Base-by-base conservation (phyloP, 2,888 invertebrate species). In the Bellardia bayeri region DNA sequence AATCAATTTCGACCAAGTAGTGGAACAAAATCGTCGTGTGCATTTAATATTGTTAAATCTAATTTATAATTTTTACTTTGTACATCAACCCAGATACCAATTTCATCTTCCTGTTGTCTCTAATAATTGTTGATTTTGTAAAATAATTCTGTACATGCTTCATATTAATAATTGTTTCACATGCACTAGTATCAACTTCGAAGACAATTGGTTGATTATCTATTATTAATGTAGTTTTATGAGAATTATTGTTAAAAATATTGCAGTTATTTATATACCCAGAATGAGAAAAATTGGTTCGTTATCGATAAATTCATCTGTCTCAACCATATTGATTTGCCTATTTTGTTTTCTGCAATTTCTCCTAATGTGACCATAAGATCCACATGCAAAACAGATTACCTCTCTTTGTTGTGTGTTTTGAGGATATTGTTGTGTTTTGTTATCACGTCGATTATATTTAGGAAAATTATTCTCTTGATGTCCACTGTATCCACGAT, bases 41-140 rank as follows among this genome's bases (percentile, higher is more conserved):
- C 64, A 37, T 82, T 42, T 66, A 74, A 42, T 45, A 82, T 42
- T 42, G 81, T 72, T 64, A 82, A 64, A 30, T 72, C 81, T 56
- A 82, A 42, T 1, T 82, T 82, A 56, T 66, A 64, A 33, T 30
- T 42, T 45, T 42, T 51, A 9, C 74, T 66, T 11, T 56, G 8
- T 40, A 80, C 45, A 23, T 49, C 11, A 0, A 80, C 69, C 80
- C 80, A 13, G 71, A 49, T 30, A 80, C 71, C 45, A 80, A 80
- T 71, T 80, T 80, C 63, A 80, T 71, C 54, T 80, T 37, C 5
- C 80, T 45, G 45, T 37, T 49, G 33, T 80, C 33, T 63, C 11
- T 72, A 42, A 63, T 16, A 9, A 81, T n/a, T 61, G 11, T 49
- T 45, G 11, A 40, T 51, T 81, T 54, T 42, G 2, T 16, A 81